A percentile compares a stretch with the other conserved stretches of the same genome.
These are phyloP conservation scores for Hoplodrina blanda DNA, from an alignment of 2,888 invertebrate genomes.

Conservation along the genomic window DNA sequence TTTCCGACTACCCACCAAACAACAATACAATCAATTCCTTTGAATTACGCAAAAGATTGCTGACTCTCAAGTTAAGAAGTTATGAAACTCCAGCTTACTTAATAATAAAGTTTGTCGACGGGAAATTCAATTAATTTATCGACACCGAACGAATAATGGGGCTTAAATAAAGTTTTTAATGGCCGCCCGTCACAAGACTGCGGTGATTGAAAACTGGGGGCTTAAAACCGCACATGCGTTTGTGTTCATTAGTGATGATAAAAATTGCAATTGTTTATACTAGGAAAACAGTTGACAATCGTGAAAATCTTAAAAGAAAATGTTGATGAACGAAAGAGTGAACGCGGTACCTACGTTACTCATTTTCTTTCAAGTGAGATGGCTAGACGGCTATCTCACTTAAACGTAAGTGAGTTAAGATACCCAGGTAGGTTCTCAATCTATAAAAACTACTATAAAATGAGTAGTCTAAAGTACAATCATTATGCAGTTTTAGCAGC, in stretches of 20 bases:
- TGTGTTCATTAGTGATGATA: conserved; percentile 8
- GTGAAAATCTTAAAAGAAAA: no score
- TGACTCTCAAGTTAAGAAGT: conserved; percentile 65
- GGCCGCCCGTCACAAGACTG: conserved; percentile 53
- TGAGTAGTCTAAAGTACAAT: no score
- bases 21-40: conserved; percentile 66
- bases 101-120: conserved; percentile 74
- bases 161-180: conserved; percentile 73
- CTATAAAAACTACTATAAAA: no score
- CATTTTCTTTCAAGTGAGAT: no score
- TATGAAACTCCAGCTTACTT: conserved; percentile 72
- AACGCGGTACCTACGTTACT: no score
- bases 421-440: no score
- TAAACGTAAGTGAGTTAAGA: no score
- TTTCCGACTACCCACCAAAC: conserved; percentile 49
- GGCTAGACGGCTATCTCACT: no score
- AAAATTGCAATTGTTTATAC: background rate
- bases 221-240: conserved; percentile 23
- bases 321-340: no score
- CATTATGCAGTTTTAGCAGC: no score
- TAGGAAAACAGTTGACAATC: no score
- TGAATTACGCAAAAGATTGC: conserved; percentile 67
- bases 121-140: conserved; percentile 83
- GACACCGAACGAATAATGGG: conserved; percentile 75
- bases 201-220: conserved; percentile 44